Evolutionary conservation across 1,140 invertebrate species (phyloP), one percentile per base, ranked within the genome.

Genomic region (Papilio dardanus): DNA sequence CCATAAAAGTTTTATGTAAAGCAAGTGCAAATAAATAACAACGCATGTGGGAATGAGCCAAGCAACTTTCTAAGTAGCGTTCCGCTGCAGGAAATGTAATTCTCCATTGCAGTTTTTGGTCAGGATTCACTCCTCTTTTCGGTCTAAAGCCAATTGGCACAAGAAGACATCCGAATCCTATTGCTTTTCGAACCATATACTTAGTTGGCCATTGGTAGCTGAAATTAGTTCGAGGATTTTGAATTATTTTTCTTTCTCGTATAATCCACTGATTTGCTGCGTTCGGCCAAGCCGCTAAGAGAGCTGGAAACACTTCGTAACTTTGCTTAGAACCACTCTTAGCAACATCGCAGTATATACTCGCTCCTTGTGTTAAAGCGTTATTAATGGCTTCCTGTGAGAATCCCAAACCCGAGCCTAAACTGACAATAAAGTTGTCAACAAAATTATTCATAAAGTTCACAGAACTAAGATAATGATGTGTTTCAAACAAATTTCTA

Each of bases 11-110:
- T 81, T 96, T 96, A 75, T 96, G 94, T 1, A 97, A 86, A 37
- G 94, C 88, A 65, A 96, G 85, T 1, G 95, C 88, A 77, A 97
- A 95, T 50, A 96, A 86, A 77, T 96, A 96, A 69, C 96, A 95
- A 42, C 95, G 94, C 31, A 96, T 94, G 83, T 97, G 96, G 5
- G 95, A 93, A 79, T 95, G 94, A 0, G 95, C 95, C 88, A 97
- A 94, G 77, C 95, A 95, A 0, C 95, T 95, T 81, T 97, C 96
- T 65, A 97, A 88, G 79, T 95, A 96, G 46, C 95, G 93, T 86
- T 97, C 96, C 0, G 96, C 96, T 67, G 95, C 95, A 0, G 96
- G 96, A 82, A 97, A 97, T 6, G 94, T 93, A 1, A 97, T 89
- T 81, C 95, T 95, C 97, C 97, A 97, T 84, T 97, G 96, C 10